phyloP scores from a whole-genome alignment of 2,797 vertebrate genomes.

The Hydrophis major region DNA sequence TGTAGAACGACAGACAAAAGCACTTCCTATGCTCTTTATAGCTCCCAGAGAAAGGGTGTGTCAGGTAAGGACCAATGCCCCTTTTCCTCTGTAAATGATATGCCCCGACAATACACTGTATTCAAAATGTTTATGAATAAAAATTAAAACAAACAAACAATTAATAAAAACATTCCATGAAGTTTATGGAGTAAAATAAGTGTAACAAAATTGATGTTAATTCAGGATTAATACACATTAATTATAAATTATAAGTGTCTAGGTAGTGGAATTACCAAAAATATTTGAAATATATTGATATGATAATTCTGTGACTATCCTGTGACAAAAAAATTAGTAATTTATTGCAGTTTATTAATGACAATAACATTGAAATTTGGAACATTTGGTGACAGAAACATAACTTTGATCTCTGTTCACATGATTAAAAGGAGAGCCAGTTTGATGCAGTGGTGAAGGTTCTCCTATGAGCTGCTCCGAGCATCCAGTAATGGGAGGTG shows the following conservation, averaged over 20 bases:
- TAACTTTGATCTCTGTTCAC: neutral
- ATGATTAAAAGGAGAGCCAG: neutral
- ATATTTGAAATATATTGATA: neutral
- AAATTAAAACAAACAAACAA: no score
- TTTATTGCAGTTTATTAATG: neutral
- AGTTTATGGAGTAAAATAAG: neutral
- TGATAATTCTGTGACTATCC: neutral
- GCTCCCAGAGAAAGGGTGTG: no score
- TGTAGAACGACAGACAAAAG: no score
- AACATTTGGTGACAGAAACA: neutral
- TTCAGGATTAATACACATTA: neutral
- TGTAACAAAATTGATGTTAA: neutral
- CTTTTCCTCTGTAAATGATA: no score
- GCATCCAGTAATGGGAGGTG: no score
- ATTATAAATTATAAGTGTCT: neutral
- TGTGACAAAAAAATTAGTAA: neutral
- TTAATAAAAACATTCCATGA: neutral
- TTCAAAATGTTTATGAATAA: no score
- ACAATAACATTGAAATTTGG: neutral
- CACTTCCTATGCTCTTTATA: no score
- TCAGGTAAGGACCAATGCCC: no score
- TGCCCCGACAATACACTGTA: no score
- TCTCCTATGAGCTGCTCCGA: no score
- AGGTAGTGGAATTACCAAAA: neutral
- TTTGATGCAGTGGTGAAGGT: no score